Base-by-base conservation (phyloP, 2,888 invertebrate species). In the Xylota sylvarum region DNA sequence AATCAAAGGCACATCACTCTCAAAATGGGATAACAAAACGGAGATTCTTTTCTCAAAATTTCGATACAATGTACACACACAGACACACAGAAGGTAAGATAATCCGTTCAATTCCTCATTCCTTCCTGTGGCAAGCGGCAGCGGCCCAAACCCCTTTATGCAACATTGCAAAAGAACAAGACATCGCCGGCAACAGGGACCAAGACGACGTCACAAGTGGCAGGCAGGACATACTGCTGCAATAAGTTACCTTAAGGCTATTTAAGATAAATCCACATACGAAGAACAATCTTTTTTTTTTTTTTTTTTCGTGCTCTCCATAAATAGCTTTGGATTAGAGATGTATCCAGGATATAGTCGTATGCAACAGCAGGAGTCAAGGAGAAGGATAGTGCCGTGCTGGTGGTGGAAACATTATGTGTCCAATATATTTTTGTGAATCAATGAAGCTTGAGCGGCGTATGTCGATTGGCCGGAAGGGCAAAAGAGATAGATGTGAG, bases 191-290 rank as follows among this genome's bases (percentile, higher is more conserved):
- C 69, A 74, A 43, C 74, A 80, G 70, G 62, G 65, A 70, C 64
- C 55, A 73, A 86, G 79, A 82, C 86, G 79, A 82, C 86, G 82
- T 86, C 86, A 86, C 80, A 86, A 81, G 46, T 86, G 81, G 67
- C 85, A 82, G 77, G 74, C 77, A 86, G 81, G 81, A 82, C 86
- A 86, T 62, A 83, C 80, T 70, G 77, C 83, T 83, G 86, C 86
- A 87, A 87, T 87, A 87, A 87, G 86, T 87, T 87, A 87, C 86
- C 86, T 87, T 87, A 78, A 82, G 86, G 86, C 86, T 87, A 87
- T 87, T 83, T 87, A 83, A 87, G 83, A 83, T 87, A 87, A 87
- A 78, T 83, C 83, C 83, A 82, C 87, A 81, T 77, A 70, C 73
- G 85, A 73, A 62, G 85, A 86, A 72, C 62, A 73, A 69, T 86